Percentiles rank a stretch among this genome's conserved stretches.
These are phyloP conservation scores for Chrysotoxum bicinctum DNA, from an alignment of 2,888 invertebrate species.

Conservation along the genomic window DNA sequence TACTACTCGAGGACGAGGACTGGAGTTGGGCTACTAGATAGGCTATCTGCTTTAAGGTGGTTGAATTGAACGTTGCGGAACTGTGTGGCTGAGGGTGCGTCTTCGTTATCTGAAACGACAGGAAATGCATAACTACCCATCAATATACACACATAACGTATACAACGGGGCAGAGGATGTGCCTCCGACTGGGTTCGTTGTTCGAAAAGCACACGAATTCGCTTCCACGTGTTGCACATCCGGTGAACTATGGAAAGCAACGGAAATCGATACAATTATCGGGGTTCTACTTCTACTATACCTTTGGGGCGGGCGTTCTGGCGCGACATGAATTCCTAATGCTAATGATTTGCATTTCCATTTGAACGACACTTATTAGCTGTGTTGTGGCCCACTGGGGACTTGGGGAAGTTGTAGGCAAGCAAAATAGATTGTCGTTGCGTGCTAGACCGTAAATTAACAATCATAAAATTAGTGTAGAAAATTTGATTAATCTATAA, in stretches of 20 bases:
- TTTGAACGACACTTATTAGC: slow-evolving; percentile 20
- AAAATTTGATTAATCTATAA: slow-evolving; percentile 55
- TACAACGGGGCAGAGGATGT: not conserved
- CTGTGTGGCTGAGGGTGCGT: slow-evolving; percentile 5
- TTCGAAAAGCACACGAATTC: slow-evolving; percentile 2
- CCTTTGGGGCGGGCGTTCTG: slow-evolving; percentile 11
- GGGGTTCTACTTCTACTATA: not conserved
- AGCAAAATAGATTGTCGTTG: not conserved
- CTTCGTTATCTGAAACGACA: slow-evolving; percentile 12
- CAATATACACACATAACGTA: not conserved
- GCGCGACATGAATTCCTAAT: slow-evolving; percentile 32
- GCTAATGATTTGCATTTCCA: slow-evolving; percentile 21
- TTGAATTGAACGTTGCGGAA: not conserved
- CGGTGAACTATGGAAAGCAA: slow-evolving; percentile 8
- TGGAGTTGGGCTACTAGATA: not conserved
- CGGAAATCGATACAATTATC: slow-evolving; percentile 35
- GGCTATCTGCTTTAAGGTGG: not conserved
- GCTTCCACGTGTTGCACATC: slow-evolving; percentile 55
- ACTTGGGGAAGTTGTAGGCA: not conserved
- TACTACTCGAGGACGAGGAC: slow-evolving; percentile 5
- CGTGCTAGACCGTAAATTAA: slow-evolving; percentile 41
- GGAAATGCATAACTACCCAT: slow-evolving; percentile 27
- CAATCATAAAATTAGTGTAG: slow-evolving; percentile 60
- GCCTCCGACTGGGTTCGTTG: slow-evolving; percentile 6
- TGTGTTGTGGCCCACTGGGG: not conserved